Conservation (phyloP, 2,888 invertebrate genomes). For the Caenorhabditis sp. region DNA sequence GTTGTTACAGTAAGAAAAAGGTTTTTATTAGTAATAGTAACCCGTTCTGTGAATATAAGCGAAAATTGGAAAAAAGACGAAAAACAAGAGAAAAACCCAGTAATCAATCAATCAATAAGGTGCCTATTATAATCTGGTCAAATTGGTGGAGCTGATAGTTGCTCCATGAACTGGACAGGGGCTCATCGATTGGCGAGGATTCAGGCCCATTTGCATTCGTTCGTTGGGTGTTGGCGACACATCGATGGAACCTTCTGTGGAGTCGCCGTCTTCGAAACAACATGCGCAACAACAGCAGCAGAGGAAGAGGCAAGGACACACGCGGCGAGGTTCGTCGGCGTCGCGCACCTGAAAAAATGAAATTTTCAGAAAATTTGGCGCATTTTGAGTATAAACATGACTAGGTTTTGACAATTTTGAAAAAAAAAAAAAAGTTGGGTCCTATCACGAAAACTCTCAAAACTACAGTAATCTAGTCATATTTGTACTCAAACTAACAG, state of each 20-base stretch:
- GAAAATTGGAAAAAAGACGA: neutral
- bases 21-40: neutral
- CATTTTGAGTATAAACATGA: neutral
- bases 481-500: too few relatives aligned
- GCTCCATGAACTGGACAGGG: constrained; percentile 33
- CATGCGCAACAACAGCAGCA: constrained; percentile 59
- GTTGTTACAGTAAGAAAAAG: too few relatives aligned
- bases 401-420: neutral
- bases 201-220: constrained; percentile 42
- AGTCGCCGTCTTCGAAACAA: constrained; percentile 52
- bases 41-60: neutral
- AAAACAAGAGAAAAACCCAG: neutral
- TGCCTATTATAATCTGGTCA: neutral
- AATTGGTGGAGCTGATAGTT: constrained; percentile 16
- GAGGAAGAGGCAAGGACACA: constrained; percentile 57
- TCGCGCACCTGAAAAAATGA: constrained; percentile 42
- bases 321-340: constrained; percentile 56
- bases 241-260: constrained; percentile 47
- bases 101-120: too few relatives aligned
- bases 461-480: too few relatives aligned
- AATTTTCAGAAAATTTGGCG: neutral
- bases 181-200: constrained; percentile 22
- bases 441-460: neutral
- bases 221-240: constrained; percentile 38
- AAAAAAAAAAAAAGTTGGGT: neutral